These are phyloP conservation scores for Brachyrhaphis roseni DNA, from an alignment of 2,797 vertebrate species.

Conservation along the genomic window DNA sequence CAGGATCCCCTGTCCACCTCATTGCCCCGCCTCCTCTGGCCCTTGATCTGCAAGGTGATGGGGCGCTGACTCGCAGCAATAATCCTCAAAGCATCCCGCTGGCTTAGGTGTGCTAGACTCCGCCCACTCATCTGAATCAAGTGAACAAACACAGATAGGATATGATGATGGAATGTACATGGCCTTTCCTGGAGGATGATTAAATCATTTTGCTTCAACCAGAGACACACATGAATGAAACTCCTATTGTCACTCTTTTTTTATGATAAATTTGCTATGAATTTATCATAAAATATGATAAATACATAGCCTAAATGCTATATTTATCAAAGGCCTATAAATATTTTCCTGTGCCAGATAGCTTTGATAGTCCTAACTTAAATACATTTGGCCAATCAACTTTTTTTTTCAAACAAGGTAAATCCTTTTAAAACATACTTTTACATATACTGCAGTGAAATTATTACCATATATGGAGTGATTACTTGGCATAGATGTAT, in stretches of 20 bases:
- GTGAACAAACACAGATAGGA: slow-evolving; percentile 3
- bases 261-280: background rate
- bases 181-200: background rate
- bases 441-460: background rate
- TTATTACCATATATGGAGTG: background rate
- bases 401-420: background rate
- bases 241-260: background rate
- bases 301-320: too few relatives aligned
- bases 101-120: slow-evolving; percentile 78
- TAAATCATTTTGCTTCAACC: background rate
- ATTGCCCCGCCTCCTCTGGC: slow-evolving; percentile 68
- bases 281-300: background rate
- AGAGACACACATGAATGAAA: background rate
- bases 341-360: background rate
- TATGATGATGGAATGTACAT: background rate
- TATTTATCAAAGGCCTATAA: background rate
- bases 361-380: background rate
- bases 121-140: slow-evolving; percentile 72
- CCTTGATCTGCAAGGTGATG: slow-evolving; percentile 83
- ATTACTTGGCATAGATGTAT: background rate
- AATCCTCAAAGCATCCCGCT: slow-evolving; percentile 79
- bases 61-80: slow-evolving; percentile 80
- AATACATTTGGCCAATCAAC: background rate
- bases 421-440: background rate
- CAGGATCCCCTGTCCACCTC: slow-evolving; percentile 72